Conservation (phyloP, 2,888 invertebrate species). For the Alitta virens region DNA sequence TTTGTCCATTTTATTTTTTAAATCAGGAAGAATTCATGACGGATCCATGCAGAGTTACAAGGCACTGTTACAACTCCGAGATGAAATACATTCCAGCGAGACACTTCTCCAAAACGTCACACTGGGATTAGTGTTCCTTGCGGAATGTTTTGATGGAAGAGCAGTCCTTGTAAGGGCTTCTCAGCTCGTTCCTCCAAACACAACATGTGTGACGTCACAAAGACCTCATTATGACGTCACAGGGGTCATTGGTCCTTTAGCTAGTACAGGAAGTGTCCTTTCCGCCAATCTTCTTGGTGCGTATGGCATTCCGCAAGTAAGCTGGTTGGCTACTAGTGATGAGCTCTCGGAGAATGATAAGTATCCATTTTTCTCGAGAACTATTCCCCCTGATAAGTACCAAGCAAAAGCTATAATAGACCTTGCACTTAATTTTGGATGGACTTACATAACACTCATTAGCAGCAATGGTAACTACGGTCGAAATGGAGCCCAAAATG, state of each 20-base stretch:
- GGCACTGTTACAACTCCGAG: no score
- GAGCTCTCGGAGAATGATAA: slow-evolving; percentile 24
- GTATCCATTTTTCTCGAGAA: slow-evolving; percentile 29
- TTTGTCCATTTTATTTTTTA: no score
- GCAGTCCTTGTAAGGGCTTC: no score
- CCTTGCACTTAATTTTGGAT: slow-evolving; percentile 25
- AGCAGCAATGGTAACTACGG: slow-evolving; percentile 31
- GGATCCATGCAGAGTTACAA: no score
- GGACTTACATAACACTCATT: slow-evolving; percentile 31
- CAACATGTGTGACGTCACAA: no score
- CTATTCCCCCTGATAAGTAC: slow-evolving; percentile 30
- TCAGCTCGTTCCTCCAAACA: no score
- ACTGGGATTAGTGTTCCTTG: slow-evolving; percentile 9
- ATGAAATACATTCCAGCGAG: slow-evolving; percentile 6
- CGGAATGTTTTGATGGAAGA: not conserved
- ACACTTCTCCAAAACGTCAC: slow-evolving; percentile 5
- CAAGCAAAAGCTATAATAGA: slow-evolving; percentile 30
- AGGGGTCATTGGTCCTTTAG: slow-evolving; percentile 31
- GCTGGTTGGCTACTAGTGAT: slow-evolving; percentile 30
- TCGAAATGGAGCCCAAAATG: slow-evolving; percentile 16
- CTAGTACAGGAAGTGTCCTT: slow-evolving; percentile 27
- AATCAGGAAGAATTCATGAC: no score
- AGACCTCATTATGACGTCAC: slow-evolving; percentile 17
- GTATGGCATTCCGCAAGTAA: slow-evolving; percentile 29
- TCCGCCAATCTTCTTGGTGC: slow-evolving; percentile 28